Conservation (phyloP, 2,113 vertebrate genomes). For the Willisornis vidua region DNA sequence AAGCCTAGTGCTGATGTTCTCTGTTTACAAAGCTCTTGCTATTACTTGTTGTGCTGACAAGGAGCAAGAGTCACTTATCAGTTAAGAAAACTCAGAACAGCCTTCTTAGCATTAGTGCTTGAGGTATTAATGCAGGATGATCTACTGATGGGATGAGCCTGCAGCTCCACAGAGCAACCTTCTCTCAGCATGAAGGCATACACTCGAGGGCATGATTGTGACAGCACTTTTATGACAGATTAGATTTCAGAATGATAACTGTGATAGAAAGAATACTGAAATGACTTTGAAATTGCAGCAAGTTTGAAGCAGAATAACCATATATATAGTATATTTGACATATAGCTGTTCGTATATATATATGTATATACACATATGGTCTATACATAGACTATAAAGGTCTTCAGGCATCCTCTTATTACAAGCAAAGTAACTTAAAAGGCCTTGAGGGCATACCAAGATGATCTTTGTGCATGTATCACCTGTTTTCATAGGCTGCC, state of each 20-base stretch:
- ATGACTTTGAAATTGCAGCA: background rate
- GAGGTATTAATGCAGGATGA: slow-evolving; percentile 33
- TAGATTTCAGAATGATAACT: background rate
- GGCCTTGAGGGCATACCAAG: background rate
- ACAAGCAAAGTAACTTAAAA: slow-evolving; percentile 7
- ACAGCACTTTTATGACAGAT: background rate
- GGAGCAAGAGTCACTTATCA: slow-evolving; percentile 18
- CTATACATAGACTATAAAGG: background rate
- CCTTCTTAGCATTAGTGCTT: slow-evolving; percentile 21
- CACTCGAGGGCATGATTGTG: fast-evolving
- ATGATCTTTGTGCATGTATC: background rate
- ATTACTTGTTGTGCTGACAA: background rate
- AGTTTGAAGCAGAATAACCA: background rate
- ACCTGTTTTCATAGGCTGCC: background rate
- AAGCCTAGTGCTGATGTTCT: slow-evolving; percentile 1
- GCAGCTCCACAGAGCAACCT: background rate
- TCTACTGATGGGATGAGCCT: background rate
- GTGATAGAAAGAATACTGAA: background rate
- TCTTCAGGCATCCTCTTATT: slow-evolving; percentile 21
- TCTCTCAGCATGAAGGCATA: background rate
- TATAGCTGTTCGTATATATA: background rate
- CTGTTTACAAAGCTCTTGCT: slow-evolving; percentile 33
- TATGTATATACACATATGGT: background rate
- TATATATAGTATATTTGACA: background rate
- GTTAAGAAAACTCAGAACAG: background rate